Conservation (phyloP, 30 jellyfish, hydroid and myxozoan genomes). For the Aurelia aurita complex sp. Pacific region DNA sequence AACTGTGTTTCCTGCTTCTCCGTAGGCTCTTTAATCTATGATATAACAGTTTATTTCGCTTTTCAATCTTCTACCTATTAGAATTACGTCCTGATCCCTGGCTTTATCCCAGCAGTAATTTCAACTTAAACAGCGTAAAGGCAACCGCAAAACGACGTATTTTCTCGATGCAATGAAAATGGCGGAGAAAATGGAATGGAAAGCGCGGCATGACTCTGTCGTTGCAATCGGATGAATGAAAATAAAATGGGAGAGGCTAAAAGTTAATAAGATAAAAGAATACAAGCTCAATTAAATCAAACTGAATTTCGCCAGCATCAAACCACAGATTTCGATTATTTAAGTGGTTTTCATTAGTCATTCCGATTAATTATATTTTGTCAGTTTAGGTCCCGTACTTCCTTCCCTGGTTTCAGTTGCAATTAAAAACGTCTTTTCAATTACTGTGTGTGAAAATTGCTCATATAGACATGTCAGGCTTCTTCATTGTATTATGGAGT, state of each 20-base stretch:
- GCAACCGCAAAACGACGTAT: too few species aligned
- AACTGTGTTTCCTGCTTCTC: too few species aligned
- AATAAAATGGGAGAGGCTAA: conserved; percentile 4
- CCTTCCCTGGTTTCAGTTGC: conserved; percentile 18
- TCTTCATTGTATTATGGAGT: too few species aligned
- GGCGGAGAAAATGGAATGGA: background rate
- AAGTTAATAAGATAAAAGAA: background rate
- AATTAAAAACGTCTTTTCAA: conserved; percentile 1
- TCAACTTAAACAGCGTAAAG: too few species aligned
- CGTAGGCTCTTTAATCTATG: too few species aligned
- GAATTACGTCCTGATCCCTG: too few species aligned
- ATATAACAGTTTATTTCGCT: too few species aligned
- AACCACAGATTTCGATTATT: conserved; percentile 24
- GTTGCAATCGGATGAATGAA: conserved; percentile 5
- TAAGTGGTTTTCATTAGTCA: conserved; percentile 13
- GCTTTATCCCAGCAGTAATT: too few species aligned
- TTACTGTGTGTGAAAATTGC: background rate
- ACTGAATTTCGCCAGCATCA: conserved; percentile 9
- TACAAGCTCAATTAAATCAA: background rate
- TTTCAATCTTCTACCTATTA: too few species aligned
- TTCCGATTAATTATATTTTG: background rate
- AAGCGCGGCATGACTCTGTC: conserved; percentile 3
- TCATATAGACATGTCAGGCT: too few species aligned
- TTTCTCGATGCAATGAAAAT: too few species aligned
- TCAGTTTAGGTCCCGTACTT: background rate